Evolutionary conservation across 2,888 invertebrate species (phyloP).

Genomic region (Diarsia mendica): DNA sequence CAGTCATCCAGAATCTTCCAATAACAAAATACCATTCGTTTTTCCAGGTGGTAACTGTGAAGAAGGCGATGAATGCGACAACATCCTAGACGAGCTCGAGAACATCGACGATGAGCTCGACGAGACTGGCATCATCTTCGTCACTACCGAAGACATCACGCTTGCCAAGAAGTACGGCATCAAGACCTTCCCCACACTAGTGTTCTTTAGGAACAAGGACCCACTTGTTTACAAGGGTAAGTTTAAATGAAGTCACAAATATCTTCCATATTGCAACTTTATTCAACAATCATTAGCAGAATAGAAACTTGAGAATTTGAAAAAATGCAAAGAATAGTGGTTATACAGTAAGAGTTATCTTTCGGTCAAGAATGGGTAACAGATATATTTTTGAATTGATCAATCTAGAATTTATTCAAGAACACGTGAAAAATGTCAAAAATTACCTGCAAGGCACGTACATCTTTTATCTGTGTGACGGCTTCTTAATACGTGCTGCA

Average conservation of each 20-base stretch:
- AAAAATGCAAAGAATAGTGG: not conserved
- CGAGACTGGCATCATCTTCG: conserved; percentile 97
- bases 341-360: not conserved
- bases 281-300: not conserved
- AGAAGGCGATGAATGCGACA: conserved; percentile 96
- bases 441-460: too few species aligned
- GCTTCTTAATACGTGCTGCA: too few species aligned
- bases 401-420: too few species aligned
- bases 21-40: not conserved
- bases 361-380: not conserved
- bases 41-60: conserved; percentile 94
- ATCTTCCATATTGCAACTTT: too few species aligned
- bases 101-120: conserved; percentile 98
- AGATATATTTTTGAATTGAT: too few species aligned
- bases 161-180: conserved; percentile 96
- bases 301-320: too few species aligned
- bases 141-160: conserved; percentile 96
- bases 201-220: conserved; percentile 97
- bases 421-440: too few species aligned
- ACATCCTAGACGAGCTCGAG: conserved; percentile 95
- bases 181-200: conserved; percentile 95
- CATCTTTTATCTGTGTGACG: too few species aligned
- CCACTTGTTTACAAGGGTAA: conserved; percentile 94
- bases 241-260: not conserved
- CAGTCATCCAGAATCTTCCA: not conserved